These are phyloP conservation scores for Heteronetta atricapilla DNA, from an alignment of 2,113 vertebrate genomes.

Conservation along the genomic window DNA sequence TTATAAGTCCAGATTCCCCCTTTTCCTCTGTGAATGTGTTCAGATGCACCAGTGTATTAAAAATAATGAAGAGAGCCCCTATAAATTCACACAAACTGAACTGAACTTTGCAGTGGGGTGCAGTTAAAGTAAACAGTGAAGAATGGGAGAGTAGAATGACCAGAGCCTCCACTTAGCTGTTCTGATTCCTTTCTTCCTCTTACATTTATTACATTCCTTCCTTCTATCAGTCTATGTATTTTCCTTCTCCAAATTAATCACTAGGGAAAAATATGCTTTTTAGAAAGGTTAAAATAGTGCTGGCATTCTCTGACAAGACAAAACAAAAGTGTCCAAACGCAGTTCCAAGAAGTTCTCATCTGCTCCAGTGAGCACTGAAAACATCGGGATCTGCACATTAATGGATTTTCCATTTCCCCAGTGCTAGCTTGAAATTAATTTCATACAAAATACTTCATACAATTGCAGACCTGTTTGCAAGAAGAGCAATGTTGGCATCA, in stretches of 20 bases:
- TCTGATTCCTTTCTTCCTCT: conserved; percentile 11
- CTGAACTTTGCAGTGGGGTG: not conserved
- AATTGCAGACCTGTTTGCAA: not conserved
- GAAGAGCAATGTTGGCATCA: not conserved
- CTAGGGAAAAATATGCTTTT: not conserved
- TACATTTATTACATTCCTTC: conserved; percentile 2
- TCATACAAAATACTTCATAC: not conserved
- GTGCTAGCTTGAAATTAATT: not conserved
- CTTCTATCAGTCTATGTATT: not conserved
- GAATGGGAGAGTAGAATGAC: not conserved
- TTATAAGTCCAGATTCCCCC: not conserved
- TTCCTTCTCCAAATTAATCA: conserved; percentile 16
- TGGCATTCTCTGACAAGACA: not conserved
- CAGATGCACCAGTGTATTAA: not conserved
- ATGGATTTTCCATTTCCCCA: not conserved
- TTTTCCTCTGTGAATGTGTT: not conserved
- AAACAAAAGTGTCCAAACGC: not conserved
- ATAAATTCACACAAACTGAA: not conserved
- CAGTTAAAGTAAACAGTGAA: not conserved
- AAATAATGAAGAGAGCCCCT: not conserved
- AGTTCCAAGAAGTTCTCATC: not conserved
- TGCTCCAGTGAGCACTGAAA: not conserved
- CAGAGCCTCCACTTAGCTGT: not conserved
- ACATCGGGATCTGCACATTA: not conserved
- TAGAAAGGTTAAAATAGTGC: not conserved